phyloP scores from a whole-genome alignment of 1,140 invertebrate genomes.

The Lepidurus packardi region DNA sequence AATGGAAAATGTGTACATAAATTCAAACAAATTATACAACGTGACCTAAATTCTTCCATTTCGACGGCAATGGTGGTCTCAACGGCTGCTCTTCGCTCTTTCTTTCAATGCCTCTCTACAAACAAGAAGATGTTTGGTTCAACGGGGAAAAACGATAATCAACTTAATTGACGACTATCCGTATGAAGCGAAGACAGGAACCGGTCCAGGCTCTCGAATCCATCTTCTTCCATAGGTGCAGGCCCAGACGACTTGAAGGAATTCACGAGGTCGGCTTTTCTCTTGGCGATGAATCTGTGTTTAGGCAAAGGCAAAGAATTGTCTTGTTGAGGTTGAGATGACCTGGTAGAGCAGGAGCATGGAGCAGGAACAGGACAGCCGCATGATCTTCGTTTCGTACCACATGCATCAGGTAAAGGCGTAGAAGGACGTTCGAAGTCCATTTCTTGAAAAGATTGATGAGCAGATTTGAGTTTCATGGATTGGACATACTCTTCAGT shows the following conservation, averaged over 20 bases:
- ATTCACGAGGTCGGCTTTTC: background rate
- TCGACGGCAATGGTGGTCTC: background rate
- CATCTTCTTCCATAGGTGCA: background rate
- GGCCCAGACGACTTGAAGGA: background rate
- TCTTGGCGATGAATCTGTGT: background rate
- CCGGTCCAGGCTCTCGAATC: background rate
- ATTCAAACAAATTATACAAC: slow-evolving; percentile 15
- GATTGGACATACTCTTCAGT: slow-evolving; percentile 10
- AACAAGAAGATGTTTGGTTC: background rate
- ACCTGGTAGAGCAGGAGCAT: slow-evolving; percentile 1
- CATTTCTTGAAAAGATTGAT: slow-evolving; percentile 11
- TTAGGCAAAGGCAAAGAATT: slow-evolving; percentile 19
- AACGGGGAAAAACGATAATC: background rate
- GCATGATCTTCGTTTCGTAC: background rate
- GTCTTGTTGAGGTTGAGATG: background rate
- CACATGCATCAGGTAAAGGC: background rate
- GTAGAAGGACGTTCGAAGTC: background rate
- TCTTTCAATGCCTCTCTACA: background rate
- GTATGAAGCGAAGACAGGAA: background rate
- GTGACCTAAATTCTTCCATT: slow-evolving; percentile 14
- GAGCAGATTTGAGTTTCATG: slow-evolving; percentile 19
- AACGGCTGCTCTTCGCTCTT: background rate
- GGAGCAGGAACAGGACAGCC: background rate
- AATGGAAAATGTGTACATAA: slow-evolving; percentile 17
- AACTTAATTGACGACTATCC: background rate